A percentile compares a stretch with the other conserved stretches of the same genome.
These are phyloP conservation scores for Sylvietta virens DNA, from an alignment of 2,113 vertebrate genomes.

Conservation along the genomic window DNA sequence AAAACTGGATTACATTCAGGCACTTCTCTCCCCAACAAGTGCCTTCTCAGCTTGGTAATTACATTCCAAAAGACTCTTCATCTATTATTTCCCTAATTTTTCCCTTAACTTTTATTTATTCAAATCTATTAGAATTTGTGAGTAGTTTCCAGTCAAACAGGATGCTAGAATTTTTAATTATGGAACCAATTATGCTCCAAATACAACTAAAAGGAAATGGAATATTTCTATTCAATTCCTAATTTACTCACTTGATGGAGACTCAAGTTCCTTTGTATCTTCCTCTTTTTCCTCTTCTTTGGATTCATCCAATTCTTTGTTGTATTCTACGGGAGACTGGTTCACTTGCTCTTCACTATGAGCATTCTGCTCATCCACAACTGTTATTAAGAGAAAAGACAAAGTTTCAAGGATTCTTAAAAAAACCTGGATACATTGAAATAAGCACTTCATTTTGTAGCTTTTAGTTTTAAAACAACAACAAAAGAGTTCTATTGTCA, in stretches of 20 bases:
- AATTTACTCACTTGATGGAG: constrained; percentile 72
- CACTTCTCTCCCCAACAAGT: background rate
- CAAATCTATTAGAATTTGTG: background rate
- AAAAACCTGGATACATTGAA: background rate
- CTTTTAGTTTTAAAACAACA: background rate
- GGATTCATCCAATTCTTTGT: constrained; percentile 86
- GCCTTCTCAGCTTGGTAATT: background rate
- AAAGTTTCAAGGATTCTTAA: background rate
- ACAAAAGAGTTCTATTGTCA: background rate
- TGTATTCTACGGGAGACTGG: constrained; percentile 78
- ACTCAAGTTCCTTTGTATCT: constrained; percentile 83
- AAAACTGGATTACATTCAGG: background rate
- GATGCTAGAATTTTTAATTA: background rate
- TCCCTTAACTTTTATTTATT: background rate
- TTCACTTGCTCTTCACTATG: constrained; percentile 80
- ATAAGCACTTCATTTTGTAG: background rate
- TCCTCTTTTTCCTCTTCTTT: constrained; percentile 90
- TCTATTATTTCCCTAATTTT: background rate
- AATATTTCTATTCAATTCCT: background rate
- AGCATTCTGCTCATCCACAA: constrained; percentile 90
- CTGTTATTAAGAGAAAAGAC: constrained; percentile 62
- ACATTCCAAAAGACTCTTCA: background rate
- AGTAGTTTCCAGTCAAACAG: background rate
- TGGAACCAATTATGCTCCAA: background rate
- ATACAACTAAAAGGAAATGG: background rate